Conservation (phyloP, 2,888 invertebrate genomes). For the Spisula solida region DNA sequence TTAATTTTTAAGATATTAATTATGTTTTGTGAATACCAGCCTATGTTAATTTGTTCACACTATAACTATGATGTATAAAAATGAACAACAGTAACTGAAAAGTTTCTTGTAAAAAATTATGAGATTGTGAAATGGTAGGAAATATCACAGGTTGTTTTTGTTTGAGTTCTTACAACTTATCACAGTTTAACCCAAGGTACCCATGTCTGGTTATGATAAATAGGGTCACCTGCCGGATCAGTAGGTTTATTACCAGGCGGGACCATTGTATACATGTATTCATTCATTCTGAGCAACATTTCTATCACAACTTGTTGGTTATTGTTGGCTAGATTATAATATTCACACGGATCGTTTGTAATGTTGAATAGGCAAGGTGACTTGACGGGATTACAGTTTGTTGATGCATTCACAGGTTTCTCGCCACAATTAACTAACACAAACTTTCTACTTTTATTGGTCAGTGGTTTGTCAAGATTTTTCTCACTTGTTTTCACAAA, state of each 20-base stretch:
- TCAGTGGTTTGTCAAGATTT: neutral
- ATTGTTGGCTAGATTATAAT: constrained; percentile 89
- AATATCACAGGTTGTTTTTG: neutral
- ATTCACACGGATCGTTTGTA: constrained; percentile 95
- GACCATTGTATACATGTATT: constrained; percentile 91
- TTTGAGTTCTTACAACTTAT: neutral
- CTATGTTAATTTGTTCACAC: too few relatives aligned
- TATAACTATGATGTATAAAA: too few relatives aligned
- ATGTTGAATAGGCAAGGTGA: constrained; percentile 94
- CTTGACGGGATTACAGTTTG: constrained; percentile 90
- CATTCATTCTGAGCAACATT: constrained; percentile 87
- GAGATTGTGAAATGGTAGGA: neutral
- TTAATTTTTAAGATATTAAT: too few relatives aligned
- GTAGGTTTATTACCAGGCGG: constrained; percentile 92
- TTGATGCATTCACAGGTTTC: constrained; percentile 80
- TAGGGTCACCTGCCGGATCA: constrained; percentile 92
- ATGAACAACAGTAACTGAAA: too few relatives aligned
- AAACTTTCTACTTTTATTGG: neutral
- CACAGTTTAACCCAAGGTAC: constrained; percentile 85
- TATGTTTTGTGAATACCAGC: too few relatives aligned
- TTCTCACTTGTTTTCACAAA: too few relatives aligned
- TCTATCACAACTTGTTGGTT: constrained; percentile 79
- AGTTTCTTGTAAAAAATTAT: too few relatives aligned
- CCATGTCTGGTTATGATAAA: constrained; percentile 93
- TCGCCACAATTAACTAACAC: constrained; percentile 79